These are phyloP conservation scores for Florisuga fusca DNA, from an alignment of 2,797 vertebrate species.

Conservation along the genomic window DNA sequence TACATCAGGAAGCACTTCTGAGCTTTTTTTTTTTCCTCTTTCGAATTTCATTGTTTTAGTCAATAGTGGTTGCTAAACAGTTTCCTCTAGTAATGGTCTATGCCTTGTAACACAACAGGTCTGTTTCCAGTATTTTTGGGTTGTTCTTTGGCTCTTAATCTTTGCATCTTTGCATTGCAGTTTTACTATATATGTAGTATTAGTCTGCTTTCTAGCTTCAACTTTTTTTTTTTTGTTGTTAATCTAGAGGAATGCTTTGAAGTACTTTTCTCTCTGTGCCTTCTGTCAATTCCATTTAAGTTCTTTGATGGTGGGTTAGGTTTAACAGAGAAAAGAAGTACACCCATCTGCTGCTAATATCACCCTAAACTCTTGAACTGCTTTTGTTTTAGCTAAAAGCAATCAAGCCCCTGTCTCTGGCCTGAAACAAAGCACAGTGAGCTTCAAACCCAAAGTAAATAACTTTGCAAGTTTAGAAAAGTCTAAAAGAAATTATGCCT, in stretches of 20 bases:
- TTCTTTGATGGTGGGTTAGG: not conserved
- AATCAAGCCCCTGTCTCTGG: not conserved
- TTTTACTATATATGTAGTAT: not conserved
- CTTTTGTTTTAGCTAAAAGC: not conserved
- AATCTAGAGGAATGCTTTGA: slow-evolving; percentile 45
- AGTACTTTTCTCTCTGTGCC: slow-evolving; percentile 6
- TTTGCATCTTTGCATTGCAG: not conserved
- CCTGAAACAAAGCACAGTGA: not conserved
- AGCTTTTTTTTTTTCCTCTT: not conserved
- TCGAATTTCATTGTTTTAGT: not conserved
- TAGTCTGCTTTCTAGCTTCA: not conserved
- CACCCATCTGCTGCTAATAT: not conserved
- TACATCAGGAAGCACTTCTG: not conserved
- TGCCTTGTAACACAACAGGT: not conserved
- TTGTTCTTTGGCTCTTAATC: slow-evolving; percentile 3
- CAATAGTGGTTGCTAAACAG: not conserved
- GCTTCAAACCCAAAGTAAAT: not conserved
- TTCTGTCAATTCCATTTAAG: slow-evolving; percentile 27
- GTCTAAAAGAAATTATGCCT: not conserved
- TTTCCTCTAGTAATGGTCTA: not conserved
- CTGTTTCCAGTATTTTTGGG: slow-evolving; percentile 40
- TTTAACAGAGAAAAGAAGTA: slow-evolving; percentile 8
- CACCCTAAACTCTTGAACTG: not conserved
- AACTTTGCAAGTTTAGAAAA: not conserved
- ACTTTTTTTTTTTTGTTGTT: not conserved